Percentiles rank a stretch among this genome's conserved stretches.
Conservation (phyloP, 2,888 invertebrate genomes). For the Lochmaea crataegi region DNA sequence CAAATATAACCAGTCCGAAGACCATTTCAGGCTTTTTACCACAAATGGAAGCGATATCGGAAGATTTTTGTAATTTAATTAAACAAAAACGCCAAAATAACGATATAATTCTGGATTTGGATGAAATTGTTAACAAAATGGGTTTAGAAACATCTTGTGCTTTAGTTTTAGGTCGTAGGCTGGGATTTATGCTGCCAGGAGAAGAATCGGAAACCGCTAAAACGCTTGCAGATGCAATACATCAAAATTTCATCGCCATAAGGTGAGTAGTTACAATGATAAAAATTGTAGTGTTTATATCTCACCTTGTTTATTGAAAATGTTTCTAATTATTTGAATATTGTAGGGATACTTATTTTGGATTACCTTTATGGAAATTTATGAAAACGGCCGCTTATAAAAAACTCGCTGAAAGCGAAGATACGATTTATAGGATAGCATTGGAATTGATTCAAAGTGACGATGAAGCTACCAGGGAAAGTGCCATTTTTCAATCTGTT, state of each 20-base stretch:
- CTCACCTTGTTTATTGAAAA: too few species aligned
- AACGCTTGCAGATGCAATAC: slow-evolving; percentile 78
- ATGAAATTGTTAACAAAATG: slow-evolving; percentile 80
- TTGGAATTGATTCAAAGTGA: slow-evolving; percentile 80
- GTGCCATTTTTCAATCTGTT: slow-evolving; percentile 81
- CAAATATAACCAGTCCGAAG: slow-evolving; percentile 79
- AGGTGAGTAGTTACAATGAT: slow-evolving; percentile 10
- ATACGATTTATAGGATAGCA: slow-evolving; percentile 80
- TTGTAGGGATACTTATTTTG: slow-evolving; percentile 81
- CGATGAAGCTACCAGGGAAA: slow-evolving; percentile 69
- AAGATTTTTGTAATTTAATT: slow-evolving; percentile 80
- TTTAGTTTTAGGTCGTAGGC: slow-evolving; percentile 80
- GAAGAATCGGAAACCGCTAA: slow-evolving; percentile 68
- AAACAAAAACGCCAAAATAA: slow-evolving; percentile 67
- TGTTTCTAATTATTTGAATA: too few species aligned
- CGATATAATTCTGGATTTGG: slow-evolving; percentile 72
- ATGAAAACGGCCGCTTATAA: slow-evolving; percentile 79
- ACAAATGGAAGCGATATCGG: slow-evolving; percentile 78
- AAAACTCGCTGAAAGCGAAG: slow-evolving; percentile 79
- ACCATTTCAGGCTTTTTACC: slow-evolving; percentile 82
- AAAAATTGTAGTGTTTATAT: too few species aligned
- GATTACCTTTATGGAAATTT: slow-evolving; percentile 85
- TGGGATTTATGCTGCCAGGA: slow-evolving; percentile 74
- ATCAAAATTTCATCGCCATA: slow-evolving; percentile 77
- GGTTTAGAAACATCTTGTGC: slow-evolving; percentile 86